Evolutionary conservation across 2,888 invertebrate genomes (phyloP).

Genomic region (Saturnia pavonia): DNA sequence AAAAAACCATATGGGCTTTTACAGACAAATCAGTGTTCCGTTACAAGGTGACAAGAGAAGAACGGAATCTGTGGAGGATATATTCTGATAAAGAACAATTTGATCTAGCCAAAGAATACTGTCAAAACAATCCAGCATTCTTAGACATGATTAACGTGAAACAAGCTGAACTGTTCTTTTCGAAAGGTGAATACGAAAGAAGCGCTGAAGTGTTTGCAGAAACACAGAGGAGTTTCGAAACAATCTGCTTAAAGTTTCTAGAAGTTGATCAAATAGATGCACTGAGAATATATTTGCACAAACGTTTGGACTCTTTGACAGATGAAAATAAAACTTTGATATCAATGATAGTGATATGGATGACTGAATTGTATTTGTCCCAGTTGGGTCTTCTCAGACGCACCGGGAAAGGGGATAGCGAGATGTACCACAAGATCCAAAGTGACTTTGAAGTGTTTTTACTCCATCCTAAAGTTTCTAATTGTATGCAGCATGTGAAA

Average conservation of each 20-base stretch:
- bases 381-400: constrained; percentile 90
- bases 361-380: constrained; percentile 94
- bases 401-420: constrained; percentile 61
- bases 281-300: constrained; percentile 92
- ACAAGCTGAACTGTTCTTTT: constrained; percentile 93
- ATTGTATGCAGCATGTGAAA: constrained; percentile 91
- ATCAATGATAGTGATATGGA: constrained; percentile 97
- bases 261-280: constrained; percentile 91
- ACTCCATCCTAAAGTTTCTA: constrained; percentile 85
- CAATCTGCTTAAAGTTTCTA: constrained; percentile 95
- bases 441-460: constrained; percentile 91
- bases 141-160: constrained; percentile 92
- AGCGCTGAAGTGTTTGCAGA: constrained; percentile 95
- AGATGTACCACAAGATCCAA: constrained; percentile 84
- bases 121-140: constrained; percentile 89
- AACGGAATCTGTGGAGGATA: constrained; percentile 93
- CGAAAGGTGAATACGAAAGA: constrained; percentile 87
- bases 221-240: constrained; percentile 96
- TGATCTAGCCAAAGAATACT: constrained; percentile 92
- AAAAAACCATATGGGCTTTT: constrained; percentile 92
- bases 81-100: constrained; percentile 93
- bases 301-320: constrained; percentile 88
- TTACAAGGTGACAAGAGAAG: constrained; percentile 91
- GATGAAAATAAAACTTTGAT: constrained; percentile 92
- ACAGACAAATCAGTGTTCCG: constrained; percentile 93